Base-by-base conservation (phyloP, 2,113 vertebrate species). In the Perca flavescens region DNA sequence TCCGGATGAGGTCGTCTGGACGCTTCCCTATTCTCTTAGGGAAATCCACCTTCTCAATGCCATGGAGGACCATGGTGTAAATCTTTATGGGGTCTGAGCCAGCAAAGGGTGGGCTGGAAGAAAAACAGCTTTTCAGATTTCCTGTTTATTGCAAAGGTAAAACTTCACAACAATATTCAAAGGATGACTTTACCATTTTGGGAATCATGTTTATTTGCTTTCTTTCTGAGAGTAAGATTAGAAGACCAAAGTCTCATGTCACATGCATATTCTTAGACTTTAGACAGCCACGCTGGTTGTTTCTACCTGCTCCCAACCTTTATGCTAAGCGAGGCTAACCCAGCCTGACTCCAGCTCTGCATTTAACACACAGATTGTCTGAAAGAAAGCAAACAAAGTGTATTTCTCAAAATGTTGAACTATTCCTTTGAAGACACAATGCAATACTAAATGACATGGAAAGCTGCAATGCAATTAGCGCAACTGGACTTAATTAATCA, bases 41-140 rank as follows among this genome's bases (percentile, higher is more conserved):
- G 80, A 96, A 93, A 85, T 96, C 94, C 47, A 96, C 94, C 68
- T 95, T 95, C 72, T 96, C 95, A 21, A 96, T 95, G 57, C 95
- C 95, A 43, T 94, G 91, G 16, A 96, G 93, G 67, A 95, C 93
- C 94, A 93, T 94, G 52, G 94, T 96, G 90, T 96, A 96, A 73
- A 95, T 95, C 84, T 94, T 94, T 56, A 96, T 95, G 28, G 94
- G 94, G 86, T 96, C 95, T 5, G 94, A 84, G 25, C 95, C 95
- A 56, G 85, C 57, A 79, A 96, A 96, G 4, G 95, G 95, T 13
- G 95, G 95, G 25, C 95, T 96, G 78, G 10, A 76, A 66, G 69
- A 46, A 53, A 72, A 77, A 79, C 8, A 46, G 10, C 1, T 43
- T 43, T 54, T 60, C 9, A 50, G n/a, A 49, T 74, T 47, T 11